Evolutionary conservation across 2,113 vertebrate genomes (phyloP).

Genomic region (Gambusia holbrooki): DNA sequence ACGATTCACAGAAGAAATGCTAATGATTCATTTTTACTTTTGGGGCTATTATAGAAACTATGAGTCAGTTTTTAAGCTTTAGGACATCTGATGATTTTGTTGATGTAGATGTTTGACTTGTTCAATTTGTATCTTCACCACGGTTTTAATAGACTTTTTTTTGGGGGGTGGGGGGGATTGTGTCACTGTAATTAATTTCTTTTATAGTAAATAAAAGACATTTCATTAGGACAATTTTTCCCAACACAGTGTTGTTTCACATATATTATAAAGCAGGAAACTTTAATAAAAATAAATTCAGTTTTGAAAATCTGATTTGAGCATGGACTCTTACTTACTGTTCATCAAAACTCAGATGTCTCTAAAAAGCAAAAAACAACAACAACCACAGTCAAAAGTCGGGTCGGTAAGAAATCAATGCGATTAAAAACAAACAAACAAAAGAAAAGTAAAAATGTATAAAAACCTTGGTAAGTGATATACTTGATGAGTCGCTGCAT

Average conservation of each 20-base stretch:
- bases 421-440: neutral
- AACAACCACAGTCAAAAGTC: neutral
- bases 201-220: neutral
- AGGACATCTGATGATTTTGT: too few relatives aligned
- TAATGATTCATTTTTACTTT: too few relatives aligned
- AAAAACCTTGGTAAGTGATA: constrained; percentile 16
- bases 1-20: neutral
- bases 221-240: neutral
- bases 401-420: neutral
- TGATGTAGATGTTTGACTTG: too few relatives aligned
- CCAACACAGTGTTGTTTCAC: neutral
- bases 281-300: neutral
- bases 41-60: too few relatives aligned
- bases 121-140: too few relatives aligned
- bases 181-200: neutral
- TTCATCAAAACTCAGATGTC: neutral
- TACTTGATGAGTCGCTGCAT: constrained; percentile 3
- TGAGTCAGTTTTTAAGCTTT: too few relatives aligned
- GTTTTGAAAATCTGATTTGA: neutral
- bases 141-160: too few relatives aligned
- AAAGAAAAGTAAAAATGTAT: neutral
- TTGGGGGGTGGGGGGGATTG: too few relatives aligned
- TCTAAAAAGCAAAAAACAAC: constrained; percentile 51
- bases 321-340: constrained; percentile 43
- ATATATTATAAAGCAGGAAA: neutral